Conservation (phyloP, 2,113 vertebrate species). For the Malurus melanocephalus region DNA sequence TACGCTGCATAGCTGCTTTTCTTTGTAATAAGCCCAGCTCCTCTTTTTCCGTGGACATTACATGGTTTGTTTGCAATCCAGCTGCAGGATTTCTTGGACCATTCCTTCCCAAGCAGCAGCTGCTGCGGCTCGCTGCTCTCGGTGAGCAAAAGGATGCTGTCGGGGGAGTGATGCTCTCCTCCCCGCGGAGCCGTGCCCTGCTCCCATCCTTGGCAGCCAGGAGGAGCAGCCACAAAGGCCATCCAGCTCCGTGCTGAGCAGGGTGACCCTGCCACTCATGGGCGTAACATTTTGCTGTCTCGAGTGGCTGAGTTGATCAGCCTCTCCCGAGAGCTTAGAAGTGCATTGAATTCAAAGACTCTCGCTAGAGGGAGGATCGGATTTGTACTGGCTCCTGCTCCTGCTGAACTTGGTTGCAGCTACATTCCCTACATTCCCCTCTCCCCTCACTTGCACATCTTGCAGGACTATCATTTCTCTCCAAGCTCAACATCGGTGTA, state of each 20-base stretch:
- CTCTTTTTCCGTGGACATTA: neutral
- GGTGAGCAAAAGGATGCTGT: neutral
- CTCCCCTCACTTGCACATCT: neutral
- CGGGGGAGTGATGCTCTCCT: neutral
- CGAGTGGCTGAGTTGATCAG: neutral
- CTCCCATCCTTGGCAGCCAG: rapidly evolving
- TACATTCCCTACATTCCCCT: neutral
- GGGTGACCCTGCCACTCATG: neutral
- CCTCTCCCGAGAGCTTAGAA: neutral
- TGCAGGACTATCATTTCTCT: neutral
- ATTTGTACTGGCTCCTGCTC: neutral
- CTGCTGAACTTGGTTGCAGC: neutral
- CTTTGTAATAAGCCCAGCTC: neutral
- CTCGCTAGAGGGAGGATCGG: neutral
- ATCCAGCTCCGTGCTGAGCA: neutral
- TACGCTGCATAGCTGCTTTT: rapidly evolving
- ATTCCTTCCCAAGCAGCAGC: neutral
- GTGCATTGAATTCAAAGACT: neutral
- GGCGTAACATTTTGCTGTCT: neutral
- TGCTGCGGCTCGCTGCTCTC: neutral
- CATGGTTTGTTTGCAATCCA: neutral
- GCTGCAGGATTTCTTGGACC: neutral
- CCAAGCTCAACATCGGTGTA: neutral
- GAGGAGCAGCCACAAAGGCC: neutral
- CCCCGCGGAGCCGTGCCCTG: rapidly evolving